These are phyloP conservation scores for Neolamprologus cancellatus DNA, from an alignment of 2,113 vertebrate genomes.

Conservation along the genomic window DNA sequence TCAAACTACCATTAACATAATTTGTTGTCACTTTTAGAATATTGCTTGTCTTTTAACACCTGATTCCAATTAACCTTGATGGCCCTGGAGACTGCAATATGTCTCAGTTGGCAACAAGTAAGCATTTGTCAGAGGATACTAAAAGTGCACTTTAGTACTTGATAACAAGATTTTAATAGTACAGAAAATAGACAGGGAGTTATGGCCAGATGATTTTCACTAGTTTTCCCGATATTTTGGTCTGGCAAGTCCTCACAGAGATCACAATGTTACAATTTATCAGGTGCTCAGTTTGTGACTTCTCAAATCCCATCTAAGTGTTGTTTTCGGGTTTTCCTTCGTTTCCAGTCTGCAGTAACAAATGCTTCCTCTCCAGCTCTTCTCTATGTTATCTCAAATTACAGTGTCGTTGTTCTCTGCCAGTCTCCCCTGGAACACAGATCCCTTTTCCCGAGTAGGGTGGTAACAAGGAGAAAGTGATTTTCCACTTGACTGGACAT, in stretches of 20 bases:
- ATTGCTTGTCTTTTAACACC: constrained; percentile 53
- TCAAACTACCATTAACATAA: constrained; percentile 64
- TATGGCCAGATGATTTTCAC: background rate
- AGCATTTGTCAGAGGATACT: constrained; percentile 25
- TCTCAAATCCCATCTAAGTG: background rate
- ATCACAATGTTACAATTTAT: background rate
- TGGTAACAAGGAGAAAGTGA: constrained; percentile 45
- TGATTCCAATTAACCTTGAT: constrained; percentile 65
- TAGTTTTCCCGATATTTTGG: background rate
- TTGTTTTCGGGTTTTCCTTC: background rate
- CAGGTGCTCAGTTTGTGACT: background rate
- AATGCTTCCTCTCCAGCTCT: background rate
- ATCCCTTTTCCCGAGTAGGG: background rate
- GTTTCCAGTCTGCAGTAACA: background rate
- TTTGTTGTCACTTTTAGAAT: constrained; percentile 62
- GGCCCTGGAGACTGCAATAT: constrained; percentile 37
- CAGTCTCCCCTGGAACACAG: background rate
- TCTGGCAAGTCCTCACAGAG: background rate
- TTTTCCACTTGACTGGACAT: constrained; percentile 57
- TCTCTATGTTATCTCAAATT: constrained; percentile 18
- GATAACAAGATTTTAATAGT: constrained; percentile 1
- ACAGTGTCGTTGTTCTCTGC: background rate
- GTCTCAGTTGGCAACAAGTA: constrained; percentile 20
- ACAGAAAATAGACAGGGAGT: constrained; percentile 4
- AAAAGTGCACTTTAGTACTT: background rate